Percentiles rank a stretch among this genome's conserved stretches.
Conservation (phyloP, 2,797 vertebrate genomes). For the Chelmon rostratus region DNA sequence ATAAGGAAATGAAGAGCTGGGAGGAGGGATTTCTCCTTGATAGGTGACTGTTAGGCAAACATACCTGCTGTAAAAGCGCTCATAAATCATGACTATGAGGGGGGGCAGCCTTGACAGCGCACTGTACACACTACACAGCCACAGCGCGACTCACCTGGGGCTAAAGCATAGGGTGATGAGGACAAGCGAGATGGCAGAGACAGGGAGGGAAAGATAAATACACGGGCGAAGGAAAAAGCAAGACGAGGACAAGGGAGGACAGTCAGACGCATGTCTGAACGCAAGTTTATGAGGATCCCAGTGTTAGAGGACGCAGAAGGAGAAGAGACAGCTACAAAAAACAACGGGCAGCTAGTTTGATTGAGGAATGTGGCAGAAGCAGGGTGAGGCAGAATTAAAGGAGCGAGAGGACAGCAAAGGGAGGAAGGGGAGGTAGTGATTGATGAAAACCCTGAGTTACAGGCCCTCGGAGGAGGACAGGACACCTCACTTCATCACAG, state of each 20-base stretch:
- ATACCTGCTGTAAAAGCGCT: constrained; percentile 63
- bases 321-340: constrained; percentile 13
- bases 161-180: constrained; percentile 38
- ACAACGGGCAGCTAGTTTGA: constrained; percentile 25
- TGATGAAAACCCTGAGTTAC: constrained; percentile 71
- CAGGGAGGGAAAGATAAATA: constrained; percentile 9
- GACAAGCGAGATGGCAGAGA: constrained; percentile 39
- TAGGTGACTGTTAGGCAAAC: constrained; percentile 68
- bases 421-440: constrained; percentile 57
- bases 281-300: constrained; percentile 14
- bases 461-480: constrained; percentile 65
- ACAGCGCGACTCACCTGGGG: constrained; percentile 56
- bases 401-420: constrained; percentile 46
- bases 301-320: constrained; percentile 11
- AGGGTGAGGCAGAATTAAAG: constrained; percentile 52
- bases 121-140: constrained; percentile 18
- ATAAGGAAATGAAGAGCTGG: constrained; percentile 61
- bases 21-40: constrained; percentile 62
- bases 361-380: constrained; percentile 51
- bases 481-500: constrained; percentile 70
- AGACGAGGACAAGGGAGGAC: constrained; percentile 5
- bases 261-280: constrained; percentile 22
- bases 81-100: constrained; percentile 62
- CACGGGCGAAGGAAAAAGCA: constrained; percentile 23
- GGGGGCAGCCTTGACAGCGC: constrained; percentile 34